Percentiles rank a stretch among this genome's conserved stretches.
phyloP scores from a whole-genome alignment of 2,888 invertebrate species.

The Mesopsocus fuscifrons region DNA sequence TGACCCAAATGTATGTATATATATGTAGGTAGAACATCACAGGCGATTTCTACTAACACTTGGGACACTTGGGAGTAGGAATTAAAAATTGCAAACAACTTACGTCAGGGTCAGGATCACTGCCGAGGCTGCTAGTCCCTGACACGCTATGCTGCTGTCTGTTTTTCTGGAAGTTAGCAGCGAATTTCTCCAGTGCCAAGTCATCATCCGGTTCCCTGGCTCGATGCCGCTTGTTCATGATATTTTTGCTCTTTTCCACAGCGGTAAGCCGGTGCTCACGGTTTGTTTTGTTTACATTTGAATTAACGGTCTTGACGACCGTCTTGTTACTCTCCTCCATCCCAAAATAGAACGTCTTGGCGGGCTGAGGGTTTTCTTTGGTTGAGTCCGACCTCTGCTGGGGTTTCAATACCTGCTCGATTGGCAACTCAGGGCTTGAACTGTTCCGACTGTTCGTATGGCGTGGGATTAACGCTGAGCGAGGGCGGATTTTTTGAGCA shows the following conservation, averaged over 20 bases:
- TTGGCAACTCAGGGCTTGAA: constrained; percentile 12
- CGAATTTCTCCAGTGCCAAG: constrained; percentile 23
- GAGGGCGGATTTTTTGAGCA: constrained; percentile 27
- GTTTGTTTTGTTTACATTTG: constrained; percentile 6
- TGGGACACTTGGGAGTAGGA: no score
- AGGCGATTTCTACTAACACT: no score
- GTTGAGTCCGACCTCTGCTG: neutral
- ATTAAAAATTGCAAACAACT: no score
- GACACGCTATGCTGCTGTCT: constrained; percentile 3
- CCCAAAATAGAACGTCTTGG: constrained; percentile 57
- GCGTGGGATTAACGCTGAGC: constrained; percentile 29
- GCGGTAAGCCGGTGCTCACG: constrained; percentile 9
- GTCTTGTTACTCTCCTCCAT: constrained; percentile 35
- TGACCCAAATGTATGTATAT: no score
- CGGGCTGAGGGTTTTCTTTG: constrained; percentile 19
- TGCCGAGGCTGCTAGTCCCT: constrained; percentile 2
- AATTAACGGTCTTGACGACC: neutral
- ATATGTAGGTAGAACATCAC: no score
- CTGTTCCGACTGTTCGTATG: constrained; percentile 19
- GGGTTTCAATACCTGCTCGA: no score
- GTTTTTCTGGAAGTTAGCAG: constrained; percentile 20
- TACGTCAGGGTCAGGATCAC: constrained; percentile 12
- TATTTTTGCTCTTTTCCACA: constrained; percentile 13
- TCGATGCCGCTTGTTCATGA: constrained; percentile 21
- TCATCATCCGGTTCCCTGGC: constrained; percentile 19